A percentile compares a stretch with the other conserved stretches of the same genome.
phyloP scores from a whole-genome alignment of 2,797 vertebrate species.

The Babyrousa celebensis region DNA sequence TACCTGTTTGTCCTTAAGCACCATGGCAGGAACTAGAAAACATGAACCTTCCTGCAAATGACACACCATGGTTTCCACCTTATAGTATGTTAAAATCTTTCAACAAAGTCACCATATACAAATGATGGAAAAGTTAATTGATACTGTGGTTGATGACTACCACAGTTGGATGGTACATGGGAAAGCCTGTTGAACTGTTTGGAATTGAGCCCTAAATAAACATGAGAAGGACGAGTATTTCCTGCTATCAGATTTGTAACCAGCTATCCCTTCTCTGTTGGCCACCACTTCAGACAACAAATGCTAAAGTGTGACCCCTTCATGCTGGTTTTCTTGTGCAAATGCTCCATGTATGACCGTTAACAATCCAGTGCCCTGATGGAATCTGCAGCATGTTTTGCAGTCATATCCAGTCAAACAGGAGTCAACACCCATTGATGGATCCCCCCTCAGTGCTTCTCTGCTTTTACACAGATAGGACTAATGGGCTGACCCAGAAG shows the following conservation, averaged over 20 bases:
- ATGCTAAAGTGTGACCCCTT: conserved; percentile 55
- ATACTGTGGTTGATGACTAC: neutral
- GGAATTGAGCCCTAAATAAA: neutral
- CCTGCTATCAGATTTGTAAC: neutral
- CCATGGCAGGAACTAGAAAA: neutral
- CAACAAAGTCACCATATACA: neutral
- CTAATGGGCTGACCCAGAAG: conserved; percentile 67
- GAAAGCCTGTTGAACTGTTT: neutral
- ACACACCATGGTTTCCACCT: neutral
- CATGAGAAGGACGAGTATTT: neutral
- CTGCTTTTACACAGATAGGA: conserved; percentile 25
- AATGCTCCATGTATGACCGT: conserved; percentile 60
- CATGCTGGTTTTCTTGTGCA: conserved; percentile 36
- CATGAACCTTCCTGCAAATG: neutral
- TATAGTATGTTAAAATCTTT: neutral
- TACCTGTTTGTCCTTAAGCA: neutral
- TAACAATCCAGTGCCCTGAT: conserved; percentile 74
- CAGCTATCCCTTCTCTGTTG: conserved; percentile 69
- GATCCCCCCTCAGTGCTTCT: neutral
- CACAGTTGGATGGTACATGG: neutral
- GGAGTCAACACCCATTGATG: neutral
- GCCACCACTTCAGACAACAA: conserved; percentile 70
- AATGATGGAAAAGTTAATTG: neutral
- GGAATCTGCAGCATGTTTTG: neutral
- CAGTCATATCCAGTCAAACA: neutral